Evolutionary conservation across 2,113 vertebrate species (phyloP), one percentile per base, ranked within the genome.

Genomic region (Tichodroma muraria): DNA sequence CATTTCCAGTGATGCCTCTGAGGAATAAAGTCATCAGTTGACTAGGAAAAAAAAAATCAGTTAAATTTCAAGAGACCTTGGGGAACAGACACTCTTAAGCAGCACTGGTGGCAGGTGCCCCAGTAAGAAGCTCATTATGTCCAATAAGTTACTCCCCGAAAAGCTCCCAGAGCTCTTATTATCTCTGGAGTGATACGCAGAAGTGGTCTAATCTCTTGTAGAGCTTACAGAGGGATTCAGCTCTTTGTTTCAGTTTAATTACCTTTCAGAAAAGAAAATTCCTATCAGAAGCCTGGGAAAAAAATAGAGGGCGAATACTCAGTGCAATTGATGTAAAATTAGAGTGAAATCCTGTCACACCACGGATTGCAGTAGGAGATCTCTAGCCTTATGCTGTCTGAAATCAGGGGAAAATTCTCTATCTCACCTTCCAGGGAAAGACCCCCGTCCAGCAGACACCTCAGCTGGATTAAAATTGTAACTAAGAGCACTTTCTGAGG

Each of bases 121-220:
- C 47, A 70, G 81, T 78, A 80, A 93, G 59, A 85, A 84, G 90
- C 79, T 88, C 64, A 60, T 95, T 93, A 83, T 45, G 52, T 60
- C 88, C 82, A 63, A 27, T 88, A 89, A 91, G 76, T 91, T 85
- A 83, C 40, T 95, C 79, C 37, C 64, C 88, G 87, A 93, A 90
- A 91, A 94, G 93, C 85, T 94, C 75, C 73, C 54, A 77, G 80
- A 82, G 93, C 95, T 85, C 72, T 93, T 96, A 73, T 80, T 91
- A 88, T 66, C 91, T 90, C 85, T 80, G 45, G 80, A 90, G 83
- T 69, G 84, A 88, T 89, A 89, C 0, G 1, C 54, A 93, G 50
- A 95, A 94, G 88, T 88, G 68, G 75, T 70, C 60, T 90, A 71
- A 88, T 89, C 75, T 82, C 66, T 75, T 31, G 22, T 40, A 88